Evolutionary conservation across 2,888 invertebrate species (phyloP).

Genomic region (Drosophila melanosoma): DNA sequence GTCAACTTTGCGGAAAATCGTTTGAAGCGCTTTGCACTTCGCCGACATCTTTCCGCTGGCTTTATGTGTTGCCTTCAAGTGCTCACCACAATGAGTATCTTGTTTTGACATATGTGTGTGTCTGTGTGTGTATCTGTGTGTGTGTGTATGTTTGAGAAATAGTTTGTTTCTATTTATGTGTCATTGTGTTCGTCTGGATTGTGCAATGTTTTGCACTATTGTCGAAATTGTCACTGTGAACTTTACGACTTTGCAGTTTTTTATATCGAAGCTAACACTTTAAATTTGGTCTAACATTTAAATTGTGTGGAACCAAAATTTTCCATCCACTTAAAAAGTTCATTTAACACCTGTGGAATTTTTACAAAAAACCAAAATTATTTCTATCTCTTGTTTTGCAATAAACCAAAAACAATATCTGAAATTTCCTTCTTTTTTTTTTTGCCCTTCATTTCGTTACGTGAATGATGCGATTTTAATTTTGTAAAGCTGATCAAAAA

Average conservation of each 20-base stretch:
- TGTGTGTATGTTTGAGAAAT: conserved; percentile 9
- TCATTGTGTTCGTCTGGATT: conserved; percentile 28
- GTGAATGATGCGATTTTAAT: not conserved
- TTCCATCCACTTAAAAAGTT: not conserved
- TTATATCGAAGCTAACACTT: conserved; percentile 1
- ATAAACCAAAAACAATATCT: not conserved
- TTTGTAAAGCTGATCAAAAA: not conserved
- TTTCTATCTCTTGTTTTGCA: not conserved
- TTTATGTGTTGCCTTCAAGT: conserved; percentile 56
- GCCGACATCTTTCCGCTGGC: conserved; percentile 73
- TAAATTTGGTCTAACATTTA: conserved; percentile 3
- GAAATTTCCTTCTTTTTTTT: not conserved
- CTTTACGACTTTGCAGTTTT: conserved; percentile 52
- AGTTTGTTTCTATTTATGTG: conserved; percentile 6
- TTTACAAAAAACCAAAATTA: not conserved
- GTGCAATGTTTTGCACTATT: conserved; percentile 62
- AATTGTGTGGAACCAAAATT: not conserved
- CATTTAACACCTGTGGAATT: not conserved
- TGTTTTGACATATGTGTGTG: conserved; percentile 8
- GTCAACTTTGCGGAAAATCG: conserved; percentile 81
- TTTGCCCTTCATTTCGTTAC: not conserved
- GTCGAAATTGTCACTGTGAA: conserved; percentile 66
- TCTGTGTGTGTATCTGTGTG: conserved; percentile 18
- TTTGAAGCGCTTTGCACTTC: conserved; percentile 80
- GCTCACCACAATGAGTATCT: conserved; percentile 30